A percentile compares a stretch with the other conserved stretches of the same genome.
These are phyloP conservation scores for Labeo rohita DNA, from an alignment of 2,113 vertebrate species.

Conservation along the genomic window DNA sequence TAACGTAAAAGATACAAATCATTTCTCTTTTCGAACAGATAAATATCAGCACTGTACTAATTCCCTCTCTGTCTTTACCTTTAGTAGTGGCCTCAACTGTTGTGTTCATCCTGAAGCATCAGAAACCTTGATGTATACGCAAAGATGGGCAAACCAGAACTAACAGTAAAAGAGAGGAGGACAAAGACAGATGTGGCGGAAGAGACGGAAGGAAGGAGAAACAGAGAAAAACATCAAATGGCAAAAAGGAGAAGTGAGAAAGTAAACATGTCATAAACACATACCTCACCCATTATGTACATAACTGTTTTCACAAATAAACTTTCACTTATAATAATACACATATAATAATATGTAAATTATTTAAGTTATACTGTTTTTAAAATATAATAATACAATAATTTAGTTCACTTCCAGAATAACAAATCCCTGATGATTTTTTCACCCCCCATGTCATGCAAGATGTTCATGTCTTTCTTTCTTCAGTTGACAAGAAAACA, in stretches of 20 bases:
- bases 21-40: background rate
- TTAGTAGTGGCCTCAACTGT: background rate
- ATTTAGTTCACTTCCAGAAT: too few relatives aligned
- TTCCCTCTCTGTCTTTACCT: background rate
- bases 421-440: too few relatives aligned
- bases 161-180: background rate
- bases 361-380: too few relatives aligned
- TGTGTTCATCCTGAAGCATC: conserved; percentile 19
- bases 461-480: too few relatives aligned
- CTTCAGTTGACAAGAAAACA: too few relatives aligned
- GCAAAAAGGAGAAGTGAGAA: conserved; percentile 50
- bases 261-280: conserved; percentile 1
- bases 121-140: background rate
- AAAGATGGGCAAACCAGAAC: background rate
- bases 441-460: too few relatives aligned
- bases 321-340: background rate
- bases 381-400: too few relatives aligned
- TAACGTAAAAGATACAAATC: too few relatives aligned
- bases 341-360: too few relatives aligned
- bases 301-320: background rate
- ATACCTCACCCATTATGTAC: background rate
- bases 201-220: conserved; percentile 16
- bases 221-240: conserved; percentile 11
- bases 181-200: conserved; percentile 38
- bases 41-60: background rate